Evolutionary conservation across 2,888 invertebrate species (phyloP), one percentile per base, ranked within the genome.

Genomic region (Pycnomerus fuliginosus): DNA sequence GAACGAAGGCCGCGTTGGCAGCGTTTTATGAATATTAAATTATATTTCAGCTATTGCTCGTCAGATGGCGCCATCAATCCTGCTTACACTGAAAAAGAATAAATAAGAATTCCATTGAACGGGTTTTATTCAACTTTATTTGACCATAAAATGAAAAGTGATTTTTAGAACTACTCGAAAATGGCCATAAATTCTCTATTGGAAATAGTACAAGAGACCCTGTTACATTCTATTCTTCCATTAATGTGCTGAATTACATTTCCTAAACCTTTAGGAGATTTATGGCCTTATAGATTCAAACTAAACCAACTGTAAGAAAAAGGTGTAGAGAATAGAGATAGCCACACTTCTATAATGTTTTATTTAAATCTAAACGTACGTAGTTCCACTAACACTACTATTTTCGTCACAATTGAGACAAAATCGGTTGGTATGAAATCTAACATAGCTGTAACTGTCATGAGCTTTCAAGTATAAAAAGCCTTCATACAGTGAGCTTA

Each of bases 401-500:
- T n/a, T n/a, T n/a, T n/a, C n/a, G n/a, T n/a, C n/a, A n/a, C 29
- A 27, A 28, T 42, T 46, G 16, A 38, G 25, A 39, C 35, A 20
- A 42, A 48, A 44, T 44, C 39, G 44, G 38, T 40, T 41, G 33
- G 43, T 28, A 29, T 48, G 30, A 32, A 35, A 42, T 48, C 45
- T 40, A 61, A 64, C 58, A 62, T 60, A 62, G 62, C 61, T 64
- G 64, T 64, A 63, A 64, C 67, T 65, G 66, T 68, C 68, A 66
- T 60, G 64, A 64, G 62, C 65, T 64, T 64, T 65, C 61, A 58
- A 64, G 60, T 62, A 64, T 65, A 66, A 65, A 66, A 66, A 65
- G 65, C 64, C n/a, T n/a, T 60, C 61, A 56, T 63, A 62, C 62
- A 53, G 62, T 55, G 59, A 66, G 65, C 66, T 64, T 66, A 67